Conservation (phyloP, 2,888 invertebrate species). For the Apotomis capreana region DNA sequence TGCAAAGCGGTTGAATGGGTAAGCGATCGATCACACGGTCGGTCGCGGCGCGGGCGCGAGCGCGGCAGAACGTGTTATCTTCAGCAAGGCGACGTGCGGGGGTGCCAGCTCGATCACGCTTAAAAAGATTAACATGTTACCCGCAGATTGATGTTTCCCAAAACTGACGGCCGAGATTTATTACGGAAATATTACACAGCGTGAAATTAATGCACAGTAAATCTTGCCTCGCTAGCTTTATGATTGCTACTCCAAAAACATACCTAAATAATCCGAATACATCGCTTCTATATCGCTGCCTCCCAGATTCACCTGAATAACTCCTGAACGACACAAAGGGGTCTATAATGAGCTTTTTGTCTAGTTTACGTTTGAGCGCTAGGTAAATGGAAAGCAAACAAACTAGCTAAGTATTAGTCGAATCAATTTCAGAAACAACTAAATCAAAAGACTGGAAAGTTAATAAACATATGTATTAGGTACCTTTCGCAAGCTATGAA, state of each 20-base stretch:
- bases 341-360: too few relatives aligned
- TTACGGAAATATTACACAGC: conserved; percentile 46
- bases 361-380: too few relatives aligned
- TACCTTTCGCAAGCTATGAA: too few relatives aligned
- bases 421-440: too few relatives aligned
- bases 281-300: not conserved
- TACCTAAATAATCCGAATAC: not conserved
- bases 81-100: conserved; percentile 50
- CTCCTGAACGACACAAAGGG: too few relatives aligned
- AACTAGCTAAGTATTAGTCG: too few relatives aligned
- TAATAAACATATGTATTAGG: too few relatives aligned
- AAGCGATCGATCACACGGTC: conserved; percentile 58
- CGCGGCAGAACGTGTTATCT: conserved; percentile 60
- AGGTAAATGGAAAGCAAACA: too few relatives aligned
- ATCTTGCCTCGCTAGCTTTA: not conserved
- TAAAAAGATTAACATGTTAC: conserved; percentile 70
- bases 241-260: not conserved
- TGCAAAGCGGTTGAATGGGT: conserved; percentile 47
- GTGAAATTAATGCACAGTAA: conserved; percentile 52
- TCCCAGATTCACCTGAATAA: not conserved
- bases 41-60: conserved; percentile 45
- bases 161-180: conserved; percentile 40
- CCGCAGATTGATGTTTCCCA: conserved; percentile 55
- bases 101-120: conserved; percentile 60
- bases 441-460: too few relatives aligned